These are phyloP conservation scores for Scelioninae gen. 2 DNA, from an alignment of 2,888 invertebrate genomes.

Conservation along the genomic window DNA sequence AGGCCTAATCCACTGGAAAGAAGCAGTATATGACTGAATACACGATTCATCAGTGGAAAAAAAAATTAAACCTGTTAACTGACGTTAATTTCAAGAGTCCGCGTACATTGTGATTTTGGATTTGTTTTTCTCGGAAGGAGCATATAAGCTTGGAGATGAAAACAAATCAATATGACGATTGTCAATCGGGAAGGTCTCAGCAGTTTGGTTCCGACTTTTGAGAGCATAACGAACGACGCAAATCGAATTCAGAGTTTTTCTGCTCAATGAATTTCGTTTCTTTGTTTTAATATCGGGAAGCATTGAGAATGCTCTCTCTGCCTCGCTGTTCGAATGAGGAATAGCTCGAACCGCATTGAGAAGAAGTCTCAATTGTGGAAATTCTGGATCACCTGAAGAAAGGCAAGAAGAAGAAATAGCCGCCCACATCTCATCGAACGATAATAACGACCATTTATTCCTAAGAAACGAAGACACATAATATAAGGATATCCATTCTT, in stretches of 20 bases:
- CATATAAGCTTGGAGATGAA: background rate
- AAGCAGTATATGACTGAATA: background rate
- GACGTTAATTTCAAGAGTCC: background rate
- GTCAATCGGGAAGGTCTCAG: background rate
- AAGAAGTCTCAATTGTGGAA: background rate
- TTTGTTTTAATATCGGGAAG: background rate
- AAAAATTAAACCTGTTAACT: background rate
- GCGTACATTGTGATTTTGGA: background rate
- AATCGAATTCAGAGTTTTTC: background rate
- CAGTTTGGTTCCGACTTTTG: background rate
- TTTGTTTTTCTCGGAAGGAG: background rate
- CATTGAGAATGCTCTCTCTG: slow-evolving; percentile 5
- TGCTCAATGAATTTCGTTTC: background rate
- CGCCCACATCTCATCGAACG: background rate
- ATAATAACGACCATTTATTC: background rate
- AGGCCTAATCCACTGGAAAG: slow-evolving; percentile 28
- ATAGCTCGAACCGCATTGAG: slow-evolving; percentile 8
- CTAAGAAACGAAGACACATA: too few relatives aligned
- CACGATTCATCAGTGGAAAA: background rate
- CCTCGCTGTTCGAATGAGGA: slow-evolving; percentile 13
- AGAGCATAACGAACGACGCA: background rate
- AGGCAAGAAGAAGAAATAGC: background rate
- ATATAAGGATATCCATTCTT: background rate
- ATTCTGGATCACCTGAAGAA: slow-evolving; percentile 3
- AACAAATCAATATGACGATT: slow-evolving; percentile 1